These are phyloP conservation scores for Podiceps cristatus DNA, from an alignment of 2,113 vertebrate species.

Conservation along the genomic window DNA sequence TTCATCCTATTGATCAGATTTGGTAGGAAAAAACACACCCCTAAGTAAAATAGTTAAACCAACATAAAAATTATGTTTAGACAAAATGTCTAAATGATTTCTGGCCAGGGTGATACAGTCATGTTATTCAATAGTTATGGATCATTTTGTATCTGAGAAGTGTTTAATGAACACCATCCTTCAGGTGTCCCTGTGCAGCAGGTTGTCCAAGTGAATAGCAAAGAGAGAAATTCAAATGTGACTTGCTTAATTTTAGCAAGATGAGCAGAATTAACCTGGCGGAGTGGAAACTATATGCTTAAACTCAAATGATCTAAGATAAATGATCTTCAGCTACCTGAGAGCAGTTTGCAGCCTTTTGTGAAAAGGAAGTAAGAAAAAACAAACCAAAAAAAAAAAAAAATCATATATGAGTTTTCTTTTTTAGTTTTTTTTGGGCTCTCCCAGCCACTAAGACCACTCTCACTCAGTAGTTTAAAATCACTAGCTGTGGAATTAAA, in stretches of 20 bases:
- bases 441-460: not conserved
- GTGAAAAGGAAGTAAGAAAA: not conserved
- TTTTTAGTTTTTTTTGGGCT: not conserved
- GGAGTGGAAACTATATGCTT: not conserved
- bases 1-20: not conserved
- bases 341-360: not conserved
- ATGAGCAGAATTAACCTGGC: not conserved
- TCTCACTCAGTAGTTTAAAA: not conserved
- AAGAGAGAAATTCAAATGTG: not conserved
- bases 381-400: rapidly evolving
- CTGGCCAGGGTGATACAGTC: not conserved
- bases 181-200: not conserved
- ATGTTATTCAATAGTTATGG: not conserved
- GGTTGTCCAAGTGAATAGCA: not conserved
- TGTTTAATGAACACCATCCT: not conserved
- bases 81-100: not conserved
- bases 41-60: not conserved
- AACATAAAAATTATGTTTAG: not conserved
- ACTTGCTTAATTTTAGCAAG: not conserved
- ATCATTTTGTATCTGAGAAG: not conserved
- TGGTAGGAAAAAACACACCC: not conserved
- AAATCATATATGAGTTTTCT: not conserved
- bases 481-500: not conserved
- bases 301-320: not conserved
- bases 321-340: not conserved